A percentile compares a stretch with the other conserved stretches of the same genome.
Evolutionary conservation across 2,888 invertebrate genomes (phyloP).

Genomic region (Unio pictorum): DNA sequence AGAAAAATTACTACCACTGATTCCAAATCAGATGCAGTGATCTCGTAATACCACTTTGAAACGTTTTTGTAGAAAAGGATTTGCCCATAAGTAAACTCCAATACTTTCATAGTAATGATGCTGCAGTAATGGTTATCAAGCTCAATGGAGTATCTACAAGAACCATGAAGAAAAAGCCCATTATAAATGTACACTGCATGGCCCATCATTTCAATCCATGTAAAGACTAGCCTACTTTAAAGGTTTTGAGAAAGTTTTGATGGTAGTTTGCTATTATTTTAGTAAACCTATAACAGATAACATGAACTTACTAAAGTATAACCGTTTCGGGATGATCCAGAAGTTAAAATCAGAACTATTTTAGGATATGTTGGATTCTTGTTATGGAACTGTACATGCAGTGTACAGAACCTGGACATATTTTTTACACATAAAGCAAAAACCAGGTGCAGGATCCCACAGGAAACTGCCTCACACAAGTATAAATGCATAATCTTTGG

Average conservation of each 20-base stretch:
- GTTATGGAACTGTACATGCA: conserved; percentile 11
- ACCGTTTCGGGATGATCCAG: conserved; percentile 6
- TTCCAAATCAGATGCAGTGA: conserved; percentile 9
- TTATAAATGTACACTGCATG: conserved; percentile 11
- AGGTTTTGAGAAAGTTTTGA: conserved; percentile 10
- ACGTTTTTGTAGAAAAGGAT: background rate
- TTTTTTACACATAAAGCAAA: too few species aligned
- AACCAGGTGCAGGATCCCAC: too few species aligned
- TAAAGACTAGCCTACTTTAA: conserved; percentile 9
- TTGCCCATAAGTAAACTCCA: background rate
- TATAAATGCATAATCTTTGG: too few species aligned
- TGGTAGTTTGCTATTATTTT: conserved; percentile 7
- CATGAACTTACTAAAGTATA: conserved; percentile 13
- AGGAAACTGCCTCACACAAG: too few species aligned
- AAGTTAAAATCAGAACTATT: conserved; percentile 8
- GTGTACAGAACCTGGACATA: conserved; percentile 3
- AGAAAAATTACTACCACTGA: conserved; percentile 11
- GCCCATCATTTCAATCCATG: conserved; percentile 12
- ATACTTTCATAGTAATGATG: conserved; percentile 12
- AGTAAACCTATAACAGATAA: conserved; percentile 6
- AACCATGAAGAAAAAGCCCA: conserved; percentile 7
- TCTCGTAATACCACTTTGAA: background rate
- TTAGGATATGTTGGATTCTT: conserved; percentile 13
- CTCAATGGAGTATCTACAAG: conserved; percentile 8
- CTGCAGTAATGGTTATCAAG: conserved; percentile 9